Base-by-base conservation (phyloP, 1,140 invertebrate genomes). In the Drosophila nannoptera region DNA sequence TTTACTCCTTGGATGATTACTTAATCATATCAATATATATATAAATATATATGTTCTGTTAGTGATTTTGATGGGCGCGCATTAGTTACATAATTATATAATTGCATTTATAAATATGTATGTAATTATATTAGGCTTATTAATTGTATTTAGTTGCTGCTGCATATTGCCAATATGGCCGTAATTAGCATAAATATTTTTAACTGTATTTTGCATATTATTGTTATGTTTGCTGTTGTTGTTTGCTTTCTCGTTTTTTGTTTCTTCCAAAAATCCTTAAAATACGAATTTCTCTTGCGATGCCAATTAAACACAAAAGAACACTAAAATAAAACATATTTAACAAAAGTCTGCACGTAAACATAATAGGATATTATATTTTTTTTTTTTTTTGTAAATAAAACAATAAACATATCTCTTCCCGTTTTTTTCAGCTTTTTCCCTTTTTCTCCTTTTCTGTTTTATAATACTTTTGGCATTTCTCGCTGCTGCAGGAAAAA, bases 391-490 rank as follows among this genome's bases (percentile, higher is more conserved):
- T n/a, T n/a, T n/a, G n/a, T n/a, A n/a, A n/a, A n/a, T n/a, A n/a
- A n/a, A n/a, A n/a, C n/a, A n/a, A 14, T 43, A 75, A 86, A 77
- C 50, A 73, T 69, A 71, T 76, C 66, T 80, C 46, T 45, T 38
- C 3, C 22, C 22, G 1, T 22, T 22, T 22, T 22, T 22, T 2
- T 22, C 22, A 2, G 22, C 1, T 22, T 22, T 22, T 22, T 3
- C 22, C 22, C 22, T 22, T 22, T 22, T 3, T 6, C 5, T 48
- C 46, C 42, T 40, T 52, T 45, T 50, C 33, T 43, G 32, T 53
- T 59, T 56, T 78, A 83, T 87, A 87, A 87, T 87, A 87, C 84
- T 87, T 87, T 87, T 87, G 84, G 83, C 84, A 83, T 83, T 75
- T 80, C 67, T 80, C 50, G 52, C 50, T 74, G 60, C 64, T 68